phyloP scores from a whole-genome alignment of 2,888 invertebrate genomes.

The Nomada lathburiana region DNA sequence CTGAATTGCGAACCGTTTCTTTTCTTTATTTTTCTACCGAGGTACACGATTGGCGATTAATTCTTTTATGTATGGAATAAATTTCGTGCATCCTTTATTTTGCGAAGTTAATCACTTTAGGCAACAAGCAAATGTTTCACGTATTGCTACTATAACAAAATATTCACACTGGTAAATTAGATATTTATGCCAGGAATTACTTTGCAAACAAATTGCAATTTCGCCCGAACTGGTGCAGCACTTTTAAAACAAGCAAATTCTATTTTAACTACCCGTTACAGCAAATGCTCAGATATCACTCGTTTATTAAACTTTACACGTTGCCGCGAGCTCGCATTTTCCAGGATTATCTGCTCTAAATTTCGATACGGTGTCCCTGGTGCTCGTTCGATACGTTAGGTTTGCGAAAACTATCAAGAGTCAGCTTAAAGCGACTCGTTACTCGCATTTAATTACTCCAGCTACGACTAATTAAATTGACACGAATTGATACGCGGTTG shows the following conservation, averaged over 20 bases:
- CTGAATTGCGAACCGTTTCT: no score
- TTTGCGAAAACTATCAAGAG: conserved; percentile 19
- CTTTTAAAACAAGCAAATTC: background rate
- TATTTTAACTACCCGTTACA: conserved; percentile 28
- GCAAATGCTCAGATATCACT: background rate
- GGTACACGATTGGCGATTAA: no score
- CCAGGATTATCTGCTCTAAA: conserved; percentile 43
- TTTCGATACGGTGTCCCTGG: conserved; percentile 37
- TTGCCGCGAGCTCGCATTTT: background rate
- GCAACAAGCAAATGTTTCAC: no score
- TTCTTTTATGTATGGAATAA: no score
- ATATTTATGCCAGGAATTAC: no score
- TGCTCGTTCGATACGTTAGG: conserved; percentile 18
- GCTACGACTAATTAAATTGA: conserved; percentile 37
- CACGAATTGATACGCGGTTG: background rate
- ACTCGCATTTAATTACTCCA: conserved; percentile 17
- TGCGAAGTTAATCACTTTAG: no score
- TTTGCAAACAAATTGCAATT: no score
- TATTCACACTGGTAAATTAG: no score
- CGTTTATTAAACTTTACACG: conserved; percentile 42
- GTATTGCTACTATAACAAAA: no score
- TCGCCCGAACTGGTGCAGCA: background rate
- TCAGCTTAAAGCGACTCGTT: conserved; percentile 18
- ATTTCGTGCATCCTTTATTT: no score
- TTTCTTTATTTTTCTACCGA: no score